Conservation (phyloP, 1,140 invertebrate genomes). For the Hirudo medicinalis region DNA sequence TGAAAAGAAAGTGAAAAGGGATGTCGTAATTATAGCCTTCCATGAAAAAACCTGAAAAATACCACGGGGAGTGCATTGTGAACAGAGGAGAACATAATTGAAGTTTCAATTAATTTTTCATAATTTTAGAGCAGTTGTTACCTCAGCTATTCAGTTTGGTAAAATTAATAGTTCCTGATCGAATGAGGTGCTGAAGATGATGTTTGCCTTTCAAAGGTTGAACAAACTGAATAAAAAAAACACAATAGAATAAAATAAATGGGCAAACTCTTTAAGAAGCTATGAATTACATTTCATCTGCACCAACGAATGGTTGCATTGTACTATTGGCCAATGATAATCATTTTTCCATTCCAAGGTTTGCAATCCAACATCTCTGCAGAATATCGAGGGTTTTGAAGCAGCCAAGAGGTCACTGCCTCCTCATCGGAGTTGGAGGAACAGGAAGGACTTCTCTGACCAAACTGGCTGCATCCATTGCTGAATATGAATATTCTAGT, state of each 20-base stretch:
- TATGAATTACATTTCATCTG: background rate
- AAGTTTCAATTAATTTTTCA: too few relatives aligned
- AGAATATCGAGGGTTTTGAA: conserved; percentile 41
- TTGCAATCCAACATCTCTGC: conserved; percentile 43
- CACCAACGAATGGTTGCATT: background rate
- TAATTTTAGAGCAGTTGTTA: too few relatives aligned
- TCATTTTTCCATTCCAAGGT: conserved; percentile 27
- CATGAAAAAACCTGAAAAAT: too few relatives aligned
- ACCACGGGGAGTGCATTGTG: too few relatives aligned
- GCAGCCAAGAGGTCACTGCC: conserved; percentile 39
- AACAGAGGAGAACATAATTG: too few relatives aligned
- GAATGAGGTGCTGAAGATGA: background rate
- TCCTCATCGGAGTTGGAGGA: conserved; percentile 41
- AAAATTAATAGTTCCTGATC: too few relatives aligned
- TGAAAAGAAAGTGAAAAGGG: too few relatives aligned
- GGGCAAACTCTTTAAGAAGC: background rate
- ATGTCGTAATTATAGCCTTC: too few relatives aligned
- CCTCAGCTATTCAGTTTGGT: too few relatives aligned
- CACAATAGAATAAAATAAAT: too few relatives aligned
- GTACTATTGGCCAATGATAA: background rate
- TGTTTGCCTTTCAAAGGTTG: background rate
- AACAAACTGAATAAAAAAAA: too few relatives aligned
- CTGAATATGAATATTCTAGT: conserved; percentile 41
- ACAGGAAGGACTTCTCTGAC: conserved; percentile 42
- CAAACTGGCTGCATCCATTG: conserved; percentile 39